Percentiles rank a stretch among this genome's conserved stretches.
Conservation (phyloP, 35 echinoderm and acorn worm species). For the Nesometra sesokonis region DNA sequence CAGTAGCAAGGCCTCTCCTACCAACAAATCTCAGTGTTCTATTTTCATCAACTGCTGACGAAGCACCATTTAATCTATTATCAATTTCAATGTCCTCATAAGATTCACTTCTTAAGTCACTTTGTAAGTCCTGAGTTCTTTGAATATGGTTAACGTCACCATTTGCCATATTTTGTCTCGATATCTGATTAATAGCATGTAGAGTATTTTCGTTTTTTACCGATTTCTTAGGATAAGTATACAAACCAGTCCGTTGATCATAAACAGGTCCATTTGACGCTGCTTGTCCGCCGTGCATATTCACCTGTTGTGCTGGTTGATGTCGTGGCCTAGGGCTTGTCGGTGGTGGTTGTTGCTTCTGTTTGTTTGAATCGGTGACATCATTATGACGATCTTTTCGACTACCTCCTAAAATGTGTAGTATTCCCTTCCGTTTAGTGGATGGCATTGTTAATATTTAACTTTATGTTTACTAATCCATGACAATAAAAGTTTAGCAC, state of each 20-base stretch:
- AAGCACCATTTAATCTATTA: neutral
- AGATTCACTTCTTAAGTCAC: neutral
- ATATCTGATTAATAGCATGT: neutral
- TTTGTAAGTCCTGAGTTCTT: neutral
- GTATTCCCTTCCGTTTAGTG: neutral
- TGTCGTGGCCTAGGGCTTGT: neutral
- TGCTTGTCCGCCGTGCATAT: neutral
- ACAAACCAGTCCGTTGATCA: neutral
- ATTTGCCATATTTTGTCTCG: neutral
- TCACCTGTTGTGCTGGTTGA: neutral
- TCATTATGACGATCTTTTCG: neutral
- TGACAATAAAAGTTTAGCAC: neutral
- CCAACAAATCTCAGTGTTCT: slow-evolving; percentile 80
- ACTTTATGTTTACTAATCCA: neutral
- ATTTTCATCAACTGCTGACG: slow-evolving; percentile 41
- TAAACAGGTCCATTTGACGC: neutral
- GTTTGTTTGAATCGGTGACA: neutral
- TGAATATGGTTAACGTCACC: neutral
- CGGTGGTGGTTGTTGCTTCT: neutral
- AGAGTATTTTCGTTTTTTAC: neutral
- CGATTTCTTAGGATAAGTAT: neutral
- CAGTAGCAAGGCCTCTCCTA: slow-evolving; percentile 49
- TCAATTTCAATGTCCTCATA: neutral
- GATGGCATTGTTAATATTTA: neutral
- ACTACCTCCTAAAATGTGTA: neutral